Percentiles rank a stretch among this genome's conserved stretches.
These are phyloP conservation scores for Harpalus rufipes DNA, from an alignment of 2,888 invertebrate species.

Conservation along the genomic window DNA sequence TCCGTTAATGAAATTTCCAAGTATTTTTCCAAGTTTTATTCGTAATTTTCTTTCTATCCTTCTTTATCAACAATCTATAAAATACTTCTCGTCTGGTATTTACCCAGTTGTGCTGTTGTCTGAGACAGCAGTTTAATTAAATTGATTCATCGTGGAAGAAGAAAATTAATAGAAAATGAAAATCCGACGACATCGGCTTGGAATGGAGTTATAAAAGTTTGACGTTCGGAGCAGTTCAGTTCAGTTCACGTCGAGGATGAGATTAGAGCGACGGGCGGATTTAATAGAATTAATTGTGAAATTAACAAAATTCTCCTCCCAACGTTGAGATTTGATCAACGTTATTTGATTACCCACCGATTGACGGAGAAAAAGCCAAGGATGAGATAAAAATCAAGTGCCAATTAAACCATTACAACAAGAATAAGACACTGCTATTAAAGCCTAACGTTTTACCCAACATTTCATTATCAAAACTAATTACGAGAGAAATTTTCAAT, in stretches of 20 bases:
- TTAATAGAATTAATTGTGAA: constrained; percentile 67
- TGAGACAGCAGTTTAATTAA: constrained; percentile 60
- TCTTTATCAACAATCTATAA: constrained; percentile 6
- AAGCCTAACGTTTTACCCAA: not conserved
- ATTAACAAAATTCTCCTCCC: constrained; percentile 64
- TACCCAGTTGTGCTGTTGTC: constrained; percentile 1
- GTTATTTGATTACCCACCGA: constrained; percentile 55
- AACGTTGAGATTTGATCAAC: constrained; percentile 44
- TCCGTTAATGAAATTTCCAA: not conserved
- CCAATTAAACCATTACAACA: constrained; percentile 6
- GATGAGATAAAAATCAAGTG: not conserved
- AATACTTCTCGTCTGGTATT: not conserved
- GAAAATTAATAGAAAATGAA: constrained; percentile 73
- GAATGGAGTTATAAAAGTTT: constrained; percentile 73
- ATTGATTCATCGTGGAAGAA: constrained; percentile 67
- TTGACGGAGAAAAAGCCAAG: not conserved
- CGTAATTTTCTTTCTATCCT: too few relatives aligned
- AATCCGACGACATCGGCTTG: constrained; percentile 71
- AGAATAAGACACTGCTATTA: not conserved
- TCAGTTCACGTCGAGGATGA: constrained; percentile 44
- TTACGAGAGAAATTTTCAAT: not conserved
- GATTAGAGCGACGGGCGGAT: constrained; percentile 63
- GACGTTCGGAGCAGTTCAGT: constrained; percentile 66
- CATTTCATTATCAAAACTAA: not conserved
- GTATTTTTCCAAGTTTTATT: not conserved